Base-by-base conservation (phyloP, 2,113 vertebrate species). In the Zosterops pallidus region DNA sequence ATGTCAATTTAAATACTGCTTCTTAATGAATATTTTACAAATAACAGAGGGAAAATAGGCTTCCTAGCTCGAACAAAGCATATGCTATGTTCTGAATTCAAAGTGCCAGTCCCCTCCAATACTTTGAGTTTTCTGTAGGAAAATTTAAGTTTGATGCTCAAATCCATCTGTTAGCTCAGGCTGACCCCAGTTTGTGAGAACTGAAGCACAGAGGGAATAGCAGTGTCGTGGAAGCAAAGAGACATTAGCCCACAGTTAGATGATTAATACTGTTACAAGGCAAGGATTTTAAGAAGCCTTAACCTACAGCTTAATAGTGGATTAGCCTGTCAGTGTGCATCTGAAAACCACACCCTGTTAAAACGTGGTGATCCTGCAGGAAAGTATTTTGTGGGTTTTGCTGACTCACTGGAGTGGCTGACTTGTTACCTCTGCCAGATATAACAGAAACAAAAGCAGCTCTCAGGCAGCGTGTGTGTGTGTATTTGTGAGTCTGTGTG, bases 361-460 rank as follows among this genome's bases (percentile, higher is more conserved):
- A 71, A 86, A 93, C 62, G 80, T 89, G 69, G 37, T 95, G 95
- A 96, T 92, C 57, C 46, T 86, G 52, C 77, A 92, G 96, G 95
- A 95, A 96, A 96, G 69, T 89, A 95, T 93, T 94, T 84, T 92
- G 94, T 96, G 94, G 79, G 72, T 89, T 96, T 96, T 96, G 93
- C 94, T 96, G 94, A 96, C 72, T 95, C 90, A 92, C 35, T 89
- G 68, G 35, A 92, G 68, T 0, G 2, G 35, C 42, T 94, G 71
- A 49, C 44, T 88, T 74, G 44, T 71, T 88, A 67, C 75, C 35
- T 78, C 81, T 91, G 81, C 93, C 78, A 67, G 81, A 76, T 50
- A 25, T 1, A 67, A 80, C 57, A 67, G 92, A 91, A 93, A 95
- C 79, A 94, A 88, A 92, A 92, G 79, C 63, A 80, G 50, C 78